These are phyloP conservation scores for Stomatorhinus ivindoensis DNA, from an alignment of 2,113 vertebrate species.

Conservation along the genomic window DNA sequence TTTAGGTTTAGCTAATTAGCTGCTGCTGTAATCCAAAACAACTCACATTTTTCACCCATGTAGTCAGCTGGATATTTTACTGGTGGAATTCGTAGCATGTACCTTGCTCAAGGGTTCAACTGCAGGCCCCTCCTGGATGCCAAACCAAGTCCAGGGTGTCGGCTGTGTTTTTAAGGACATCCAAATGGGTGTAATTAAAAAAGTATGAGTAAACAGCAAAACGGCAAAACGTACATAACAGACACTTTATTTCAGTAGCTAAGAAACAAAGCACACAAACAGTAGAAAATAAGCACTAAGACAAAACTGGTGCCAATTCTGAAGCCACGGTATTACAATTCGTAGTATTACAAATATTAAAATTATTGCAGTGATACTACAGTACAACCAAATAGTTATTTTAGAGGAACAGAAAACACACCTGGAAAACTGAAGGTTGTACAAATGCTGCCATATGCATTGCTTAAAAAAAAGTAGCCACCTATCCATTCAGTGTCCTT, in stretches of 20 bases:
- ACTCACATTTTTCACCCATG: neutral
- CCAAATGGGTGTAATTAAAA: neutral
- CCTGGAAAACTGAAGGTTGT: slow-evolving; percentile 52
- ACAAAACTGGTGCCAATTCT: slow-evolving; percentile 56
- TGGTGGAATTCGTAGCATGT: neutral
- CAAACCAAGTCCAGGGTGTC: neutral
- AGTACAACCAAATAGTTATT: slow-evolving; percentile 56
- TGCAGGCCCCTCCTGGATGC: neutral
- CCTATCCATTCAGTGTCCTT: slow-evolving; percentile 31
- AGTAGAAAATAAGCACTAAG: slow-evolving; percentile 56
- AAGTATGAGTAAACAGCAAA: neutral
- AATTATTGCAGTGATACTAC: slow-evolving; percentile 64
- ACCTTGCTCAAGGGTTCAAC: neutral
- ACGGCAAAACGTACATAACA: slow-evolving; percentile 24
- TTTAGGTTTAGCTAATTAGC: neutral
- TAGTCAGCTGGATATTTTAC: neutral
- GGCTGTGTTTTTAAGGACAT: neutral
- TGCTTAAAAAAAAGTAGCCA: slow-evolving; percentile 19
- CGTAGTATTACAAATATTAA: slow-evolving; percentile 58
- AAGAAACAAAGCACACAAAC: slow-evolving; percentile 58
- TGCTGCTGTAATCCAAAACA: neutral
- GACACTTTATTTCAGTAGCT: slow-evolving; percentile 59
- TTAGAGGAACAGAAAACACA: slow-evolving; percentile 51
- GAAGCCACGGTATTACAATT: slow-evolving; percentile 59
- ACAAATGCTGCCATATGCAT: slow-evolving; percentile 57